These are phyloP conservation scores for Plutella xylostella DNA, from an alignment of 2,888 invertebrate genomes.

Conservation along the genomic window DNA sequence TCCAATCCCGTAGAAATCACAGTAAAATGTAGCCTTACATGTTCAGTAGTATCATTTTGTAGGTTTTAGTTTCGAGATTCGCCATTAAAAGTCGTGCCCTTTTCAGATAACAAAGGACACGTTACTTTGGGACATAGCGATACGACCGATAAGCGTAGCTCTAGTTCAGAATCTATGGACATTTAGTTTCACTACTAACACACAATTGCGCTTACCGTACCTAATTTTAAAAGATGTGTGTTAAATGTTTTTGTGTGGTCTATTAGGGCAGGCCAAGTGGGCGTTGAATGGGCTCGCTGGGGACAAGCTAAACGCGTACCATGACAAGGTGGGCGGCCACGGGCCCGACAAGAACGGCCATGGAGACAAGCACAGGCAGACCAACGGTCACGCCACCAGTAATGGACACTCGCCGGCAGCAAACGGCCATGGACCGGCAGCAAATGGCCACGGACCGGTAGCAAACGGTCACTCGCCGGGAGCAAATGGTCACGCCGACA, in stretches of 20 bases:
- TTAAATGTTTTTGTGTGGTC: conserved; percentile 46
- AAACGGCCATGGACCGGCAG: conserved; percentile 15
- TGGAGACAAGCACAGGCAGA: conserved; percentile 6
- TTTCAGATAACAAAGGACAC: too few species aligned
- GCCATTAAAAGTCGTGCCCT: too few species aligned
- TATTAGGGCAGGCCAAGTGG: conserved; percentile 50
- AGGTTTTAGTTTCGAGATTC: too few species aligned
- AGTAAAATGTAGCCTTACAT: too few species aligned
- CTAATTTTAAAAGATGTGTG: conserved; percentile 26
- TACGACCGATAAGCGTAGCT: too few species aligned
- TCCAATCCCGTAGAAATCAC: too few species aligned
- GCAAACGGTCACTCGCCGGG: conserved; percentile 19
- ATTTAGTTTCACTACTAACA: conserved; percentile 30
- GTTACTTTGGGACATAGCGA: too few species aligned
- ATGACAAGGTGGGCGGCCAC: conserved; percentile 17
- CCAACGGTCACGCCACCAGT: conserved; percentile 13
- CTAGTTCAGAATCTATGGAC: too few species aligned
- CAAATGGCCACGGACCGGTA: conserved; percentile 22
- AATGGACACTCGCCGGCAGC: conserved; percentile 5
- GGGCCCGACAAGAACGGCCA: conserved; percentile 4
- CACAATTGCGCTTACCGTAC: conserved; percentile 42
- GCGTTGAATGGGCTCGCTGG: conserved; percentile 15
- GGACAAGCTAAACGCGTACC: conserved; percentile 16
- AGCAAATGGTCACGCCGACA: conserved; percentile 26
- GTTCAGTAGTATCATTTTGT: too few species aligned